Evolutionary conservation across 2,797 vertebrate genomes (phyloP).

Genomic region (Peromyscus aztecus): DNA sequence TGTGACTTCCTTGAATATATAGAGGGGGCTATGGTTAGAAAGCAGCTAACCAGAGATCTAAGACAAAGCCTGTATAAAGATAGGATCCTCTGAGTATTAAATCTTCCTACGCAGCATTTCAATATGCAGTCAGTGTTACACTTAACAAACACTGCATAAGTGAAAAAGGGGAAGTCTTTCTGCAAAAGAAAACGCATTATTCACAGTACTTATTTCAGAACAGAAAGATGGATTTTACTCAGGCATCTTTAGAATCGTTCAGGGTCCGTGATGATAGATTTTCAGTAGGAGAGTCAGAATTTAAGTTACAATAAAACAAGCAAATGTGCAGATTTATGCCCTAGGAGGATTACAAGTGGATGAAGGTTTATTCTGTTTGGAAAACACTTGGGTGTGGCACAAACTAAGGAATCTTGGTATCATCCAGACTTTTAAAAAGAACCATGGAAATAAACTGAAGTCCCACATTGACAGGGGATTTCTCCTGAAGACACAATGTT

Average conservation of each 20-base stretch:
- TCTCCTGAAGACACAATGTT: slow-evolving; percentile 11
- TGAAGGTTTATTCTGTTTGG: not conserved
- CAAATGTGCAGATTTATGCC: not conserved
- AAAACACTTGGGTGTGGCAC: not conserved
- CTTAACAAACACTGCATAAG: not conserved
- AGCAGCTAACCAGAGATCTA: not conserved
- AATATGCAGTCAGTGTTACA: not conserved
- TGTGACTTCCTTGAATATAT: not conserved
- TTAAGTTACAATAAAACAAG: not conserved
- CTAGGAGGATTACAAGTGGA: not conserved
- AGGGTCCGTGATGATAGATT: not conserved
- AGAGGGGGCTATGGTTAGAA: not conserved
- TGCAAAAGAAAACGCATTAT: not conserved
- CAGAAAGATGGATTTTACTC: not conserved
- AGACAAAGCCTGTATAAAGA: not conserved
- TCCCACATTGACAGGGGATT: not conserved
- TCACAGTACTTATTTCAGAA: not conserved
- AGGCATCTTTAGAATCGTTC: not conserved
- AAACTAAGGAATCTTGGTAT: not conserved
- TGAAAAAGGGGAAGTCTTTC: not conserved
- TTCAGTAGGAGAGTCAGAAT: not conserved
- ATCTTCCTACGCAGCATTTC: not conserved
- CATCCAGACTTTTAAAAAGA: slow-evolving; percentile 43
- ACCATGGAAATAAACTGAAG: not conserved
- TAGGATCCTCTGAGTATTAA: not conserved